phyloP scores from a whole-genome alignment of 1,140 invertebrate species.

The Hycleus phaleratus region DNA sequence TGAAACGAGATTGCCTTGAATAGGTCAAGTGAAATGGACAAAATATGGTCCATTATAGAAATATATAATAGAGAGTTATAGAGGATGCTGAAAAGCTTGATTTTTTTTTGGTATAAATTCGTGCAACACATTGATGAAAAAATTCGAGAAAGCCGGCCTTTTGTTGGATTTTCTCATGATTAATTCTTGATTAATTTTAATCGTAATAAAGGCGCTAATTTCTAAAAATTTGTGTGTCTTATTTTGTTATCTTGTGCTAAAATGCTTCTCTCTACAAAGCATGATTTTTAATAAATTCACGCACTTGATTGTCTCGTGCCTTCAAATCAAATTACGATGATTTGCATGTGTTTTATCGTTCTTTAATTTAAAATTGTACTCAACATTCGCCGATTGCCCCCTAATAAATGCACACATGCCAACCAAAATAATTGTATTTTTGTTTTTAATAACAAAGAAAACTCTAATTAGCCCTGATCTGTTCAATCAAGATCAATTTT shows the following conservation, averaged over 20 bases:
- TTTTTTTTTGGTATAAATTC: not conserved
- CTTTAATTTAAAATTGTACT: not conserved
- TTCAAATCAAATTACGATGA: constrained; percentile 18
- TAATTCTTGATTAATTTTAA: not conserved
- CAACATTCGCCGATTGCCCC: not conserved
- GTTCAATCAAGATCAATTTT: constrained; percentile 6
- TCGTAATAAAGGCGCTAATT: constrained; percentile 10
- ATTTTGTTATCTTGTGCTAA: constrained; percentile 11
- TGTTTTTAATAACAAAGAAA: constrained; percentile 1
- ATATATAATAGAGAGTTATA: not conserved
- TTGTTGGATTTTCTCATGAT: not conserved
- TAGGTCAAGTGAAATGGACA: no score
- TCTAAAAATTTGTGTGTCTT: constrained; percentile 6
- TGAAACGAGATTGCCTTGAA: not conserved
- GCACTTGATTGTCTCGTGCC: constrained; percentile 32
- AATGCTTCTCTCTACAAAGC: constrained; percentile 15
- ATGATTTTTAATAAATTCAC: constrained; percentile 20
- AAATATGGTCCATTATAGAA: no score
- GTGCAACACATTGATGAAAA: no score
- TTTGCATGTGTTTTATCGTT: constrained; percentile 6
- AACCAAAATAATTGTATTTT: constrained; percentile 13
- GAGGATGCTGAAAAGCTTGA: constrained; percentile 4
- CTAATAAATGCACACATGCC: constrained; percentile 8
- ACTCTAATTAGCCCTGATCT: constrained; percentile 1
- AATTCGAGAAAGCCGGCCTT: no score